Conservation (phyloP, 2,888 invertebrate species). For the Patella caerulea region DNA sequence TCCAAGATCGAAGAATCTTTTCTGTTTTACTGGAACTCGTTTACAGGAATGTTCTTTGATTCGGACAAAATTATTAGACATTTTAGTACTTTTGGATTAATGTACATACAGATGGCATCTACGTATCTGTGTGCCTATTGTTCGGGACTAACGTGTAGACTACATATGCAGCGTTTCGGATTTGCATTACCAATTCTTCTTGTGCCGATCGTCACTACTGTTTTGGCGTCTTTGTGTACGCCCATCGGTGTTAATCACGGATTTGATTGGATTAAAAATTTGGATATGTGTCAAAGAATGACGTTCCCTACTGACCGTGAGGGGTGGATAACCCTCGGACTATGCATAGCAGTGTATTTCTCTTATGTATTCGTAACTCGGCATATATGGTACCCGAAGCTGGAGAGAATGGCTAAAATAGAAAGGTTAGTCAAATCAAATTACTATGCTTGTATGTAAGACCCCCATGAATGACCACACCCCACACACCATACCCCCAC, state of each 20-base stretch:
- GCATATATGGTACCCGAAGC: conserved; percentile 97
- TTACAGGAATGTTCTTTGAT: neutral
- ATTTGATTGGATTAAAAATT: conserved; percentile 5
- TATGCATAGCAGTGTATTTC: conserved; percentile 79
- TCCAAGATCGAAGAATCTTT: neutral
- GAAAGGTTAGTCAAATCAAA: conserved; percentile 78
- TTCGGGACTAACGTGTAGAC: conserved; percentile 74
- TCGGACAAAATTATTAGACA: conserved; percentile 13
- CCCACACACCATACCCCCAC: no score
- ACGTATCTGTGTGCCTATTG: conserved; percentile 56
- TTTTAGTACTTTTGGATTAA: conserved; percentile 28
- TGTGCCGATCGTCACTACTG: conserved; percentile 56
- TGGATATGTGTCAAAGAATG: neutral
- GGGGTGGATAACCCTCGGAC: conserved; percentile 2
- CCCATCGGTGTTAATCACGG: conserved; percentile 3
- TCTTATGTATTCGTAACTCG: conserved; percentile 96
- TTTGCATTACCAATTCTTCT: conserved; percentile 71
- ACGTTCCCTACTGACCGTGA: neutral
- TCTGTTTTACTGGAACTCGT: neutral
- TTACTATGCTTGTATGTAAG: neutral
- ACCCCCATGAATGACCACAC: neutral
- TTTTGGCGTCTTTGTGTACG: conserved; percentile 20
- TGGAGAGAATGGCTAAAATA: conserved; percentile 94
- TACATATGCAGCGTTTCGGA: conserved; percentile 71
- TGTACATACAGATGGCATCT: conserved; percentile 36